Evolutionary conservation across 1,140 invertebrate species (phyloP).

Genomic region (Zeugodacus cucurbitae): DNA sequence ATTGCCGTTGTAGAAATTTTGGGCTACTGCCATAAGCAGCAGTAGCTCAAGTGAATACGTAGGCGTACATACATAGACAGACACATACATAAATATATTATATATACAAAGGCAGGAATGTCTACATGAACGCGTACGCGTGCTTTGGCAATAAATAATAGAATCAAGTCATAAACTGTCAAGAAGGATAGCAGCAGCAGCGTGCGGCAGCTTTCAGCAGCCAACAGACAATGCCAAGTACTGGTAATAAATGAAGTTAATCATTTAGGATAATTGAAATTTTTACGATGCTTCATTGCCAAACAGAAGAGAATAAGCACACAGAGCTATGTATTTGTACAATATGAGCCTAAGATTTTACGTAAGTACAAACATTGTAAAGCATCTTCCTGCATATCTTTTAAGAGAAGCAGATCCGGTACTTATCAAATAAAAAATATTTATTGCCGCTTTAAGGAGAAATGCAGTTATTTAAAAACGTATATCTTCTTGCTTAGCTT

Average conservation of each 20-base stretch:
- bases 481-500: background rate
- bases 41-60: background rate
- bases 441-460: too few species aligned
- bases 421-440: background rate
- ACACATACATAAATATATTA: background rate
- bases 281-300: slow-evolving; percentile 56
- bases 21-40: slow-evolving; percentile 1
- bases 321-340: background rate
- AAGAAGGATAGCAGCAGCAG: slow-evolving; percentile 39
- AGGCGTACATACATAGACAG: background rate
- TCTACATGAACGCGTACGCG: background rate
- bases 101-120: background rate
- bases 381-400: too few species aligned
- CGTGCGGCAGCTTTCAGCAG: background rate
- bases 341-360: background rate
- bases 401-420: background rate
- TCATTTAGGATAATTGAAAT: slow-evolving; percentile 66
- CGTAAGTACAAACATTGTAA: background rate
- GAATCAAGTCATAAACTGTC: slow-evolving; percentile 58
- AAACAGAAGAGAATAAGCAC: slow-evolving; percentile 48
- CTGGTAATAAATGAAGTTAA: slow-evolving; percentile 60
- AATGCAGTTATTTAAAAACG: background rate
- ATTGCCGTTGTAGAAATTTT: slow-evolving; percentile 50
- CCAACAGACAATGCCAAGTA: slow-evolving; percentile 49
- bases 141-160: slow-evolving; percentile 63